Conservation (phyloP, 1,140 invertebrate genomes). For the Drosophila subpulchrella region DNA sequence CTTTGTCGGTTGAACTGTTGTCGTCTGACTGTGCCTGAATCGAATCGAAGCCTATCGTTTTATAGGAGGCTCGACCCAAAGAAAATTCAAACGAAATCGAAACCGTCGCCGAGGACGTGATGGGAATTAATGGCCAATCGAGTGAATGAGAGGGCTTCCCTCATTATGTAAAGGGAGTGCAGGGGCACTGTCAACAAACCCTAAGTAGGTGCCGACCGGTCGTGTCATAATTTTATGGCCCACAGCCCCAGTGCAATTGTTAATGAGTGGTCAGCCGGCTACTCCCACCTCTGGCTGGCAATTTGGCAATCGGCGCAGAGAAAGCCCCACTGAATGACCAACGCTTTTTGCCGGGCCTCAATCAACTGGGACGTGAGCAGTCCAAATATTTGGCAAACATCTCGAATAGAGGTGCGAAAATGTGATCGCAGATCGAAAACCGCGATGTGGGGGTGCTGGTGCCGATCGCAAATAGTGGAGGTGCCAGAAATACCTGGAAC, state of each 20-base stretch:
- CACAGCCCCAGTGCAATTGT: conserved; percentile 46
- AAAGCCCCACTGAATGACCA: conserved; percentile 25
- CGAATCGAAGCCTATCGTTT: conserved; percentile 47
- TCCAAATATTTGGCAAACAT: conserved; percentile 46
- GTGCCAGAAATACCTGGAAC: conserved; percentile 46
- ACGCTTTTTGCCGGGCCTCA: conserved; percentile 6
- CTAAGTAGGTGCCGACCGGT: conserved; percentile 50
- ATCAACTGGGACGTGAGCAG: conserved; percentile 31
- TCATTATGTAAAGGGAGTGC: conserved; percentile 70
- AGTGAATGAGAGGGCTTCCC: conserved; percentile 35
- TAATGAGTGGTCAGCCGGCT: conserved; percentile 22
- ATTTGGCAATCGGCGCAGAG: conserved; percentile 36
- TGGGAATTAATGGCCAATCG: conserved; percentile 45
- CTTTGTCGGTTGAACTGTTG: conserved; percentile 56
- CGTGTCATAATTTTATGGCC: conserved; percentile 76
- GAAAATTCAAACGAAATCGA: conserved; percentile 70
- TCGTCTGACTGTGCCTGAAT: conserved; percentile 61
- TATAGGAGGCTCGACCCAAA: conserved; percentile 60
- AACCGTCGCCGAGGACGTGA: conserved; percentile 37
- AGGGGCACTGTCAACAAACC: conserved; percentile 63
- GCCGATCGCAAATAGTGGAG: conserved; percentile 30
- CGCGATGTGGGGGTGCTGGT: conserved; percentile 34
- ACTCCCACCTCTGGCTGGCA: conserved; percentile 12
- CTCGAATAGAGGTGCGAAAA: conserved; percentile 33
- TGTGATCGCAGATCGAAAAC: conserved; percentile 10